phyloP scores from a whole-genome alignment of 2,797 vertebrate genomes.

The Tarsius wallacei region DNA sequence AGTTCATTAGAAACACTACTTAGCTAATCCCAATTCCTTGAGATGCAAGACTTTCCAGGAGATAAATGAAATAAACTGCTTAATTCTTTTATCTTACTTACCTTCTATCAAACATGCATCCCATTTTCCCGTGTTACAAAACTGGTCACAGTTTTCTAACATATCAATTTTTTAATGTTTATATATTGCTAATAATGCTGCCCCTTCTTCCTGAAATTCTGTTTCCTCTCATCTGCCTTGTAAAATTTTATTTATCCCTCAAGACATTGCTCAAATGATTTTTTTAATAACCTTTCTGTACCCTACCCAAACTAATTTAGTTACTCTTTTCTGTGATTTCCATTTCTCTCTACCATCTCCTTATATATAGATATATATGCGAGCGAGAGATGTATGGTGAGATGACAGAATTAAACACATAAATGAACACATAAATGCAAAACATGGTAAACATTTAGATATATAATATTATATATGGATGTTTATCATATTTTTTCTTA shows the following conservation, averaged over 20 bases:
- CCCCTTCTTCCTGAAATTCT: background rate
- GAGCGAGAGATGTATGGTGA: too few relatives aligned
- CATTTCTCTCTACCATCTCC: background rate
- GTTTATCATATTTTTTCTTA: background rate
- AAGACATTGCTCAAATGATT: background rate
- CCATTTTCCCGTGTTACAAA: background rate
- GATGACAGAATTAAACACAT: background rate
- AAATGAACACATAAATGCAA: background rate
- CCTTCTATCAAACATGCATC: background rate
- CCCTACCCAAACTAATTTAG: background rate
- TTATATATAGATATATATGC: fast-evolving
- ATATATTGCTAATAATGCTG: background rate
- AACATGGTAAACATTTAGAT: background rate
- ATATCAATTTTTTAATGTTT: background rate
- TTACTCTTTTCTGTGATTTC: background rate
- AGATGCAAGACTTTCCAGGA: background rate
- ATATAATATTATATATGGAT: background rate
- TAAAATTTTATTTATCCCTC: background rate
- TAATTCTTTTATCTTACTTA: background rate
- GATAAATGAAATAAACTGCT: background rate
- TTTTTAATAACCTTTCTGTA: background rate
- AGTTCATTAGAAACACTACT: background rate
- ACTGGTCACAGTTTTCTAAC: background rate
- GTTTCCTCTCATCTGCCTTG: background rate
- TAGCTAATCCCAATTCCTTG: background rate